A percentile compares a stretch with the other conserved stretches of the same genome.
These are phyloP conservation scores for Propithecus perrieri DNA, from an alignment of 2,797 vertebrate species.

Conservation along the genomic window DNA sequence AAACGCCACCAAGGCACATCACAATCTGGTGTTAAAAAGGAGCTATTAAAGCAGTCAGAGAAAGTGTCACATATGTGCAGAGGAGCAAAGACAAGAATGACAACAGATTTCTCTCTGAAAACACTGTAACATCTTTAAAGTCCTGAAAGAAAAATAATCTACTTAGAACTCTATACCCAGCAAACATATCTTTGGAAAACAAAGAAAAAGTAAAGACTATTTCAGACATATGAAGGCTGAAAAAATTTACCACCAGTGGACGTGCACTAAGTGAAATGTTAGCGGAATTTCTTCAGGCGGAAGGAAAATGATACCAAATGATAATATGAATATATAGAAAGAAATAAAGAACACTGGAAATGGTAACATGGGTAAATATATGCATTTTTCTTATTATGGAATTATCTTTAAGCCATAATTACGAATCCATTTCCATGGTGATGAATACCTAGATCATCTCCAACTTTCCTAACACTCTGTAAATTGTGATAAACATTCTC, in stretches of 20 bases:
- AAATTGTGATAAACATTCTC: neutral
- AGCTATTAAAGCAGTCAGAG: conserved; percentile 9
- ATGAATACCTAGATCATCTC: neutral
- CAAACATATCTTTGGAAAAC: conserved; percentile 37
- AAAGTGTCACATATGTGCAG: neutral
- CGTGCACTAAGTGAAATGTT: neutral
- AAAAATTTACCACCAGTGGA: neutral
- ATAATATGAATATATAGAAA: neutral
- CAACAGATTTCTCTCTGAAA: conserved; percentile 30
- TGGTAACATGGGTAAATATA: neutral
- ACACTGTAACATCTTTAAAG: conserved; percentile 34
- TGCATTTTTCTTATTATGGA: neutral
- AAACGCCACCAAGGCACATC: neutral
- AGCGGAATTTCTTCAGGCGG: neutral
- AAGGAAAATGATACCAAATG: conserved; percentile 12
- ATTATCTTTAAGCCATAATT: neutral
- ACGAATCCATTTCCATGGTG: neutral
- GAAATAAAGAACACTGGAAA: neutral
- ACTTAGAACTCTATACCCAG: conserved; percentile 17
- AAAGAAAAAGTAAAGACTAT: neutral
- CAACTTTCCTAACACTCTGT: neutral
- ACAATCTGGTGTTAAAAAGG: neutral
- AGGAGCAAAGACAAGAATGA: neutral
- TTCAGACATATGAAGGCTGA: neutral
- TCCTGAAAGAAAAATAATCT: neutral